Conservation (phyloP, 1,140 invertebrate genomes). For the Leptinotarsa texana region DNA sequence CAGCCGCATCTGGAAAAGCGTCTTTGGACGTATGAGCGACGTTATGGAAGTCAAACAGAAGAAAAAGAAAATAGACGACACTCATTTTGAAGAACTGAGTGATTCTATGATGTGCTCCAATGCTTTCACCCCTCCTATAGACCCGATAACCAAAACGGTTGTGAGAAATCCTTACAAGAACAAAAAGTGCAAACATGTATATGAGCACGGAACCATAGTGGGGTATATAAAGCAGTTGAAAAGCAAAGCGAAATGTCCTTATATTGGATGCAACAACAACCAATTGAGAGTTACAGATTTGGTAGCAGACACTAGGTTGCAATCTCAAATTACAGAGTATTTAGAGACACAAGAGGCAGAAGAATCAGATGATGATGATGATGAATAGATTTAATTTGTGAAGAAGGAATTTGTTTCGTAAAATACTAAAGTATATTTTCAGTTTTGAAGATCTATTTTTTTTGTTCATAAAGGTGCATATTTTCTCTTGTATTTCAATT, state of each 20-base stretch:
- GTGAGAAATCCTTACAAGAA: slow-evolving; percentile 44
- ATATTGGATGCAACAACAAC: slow-evolving; percentile 45
- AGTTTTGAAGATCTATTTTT: not conserved
- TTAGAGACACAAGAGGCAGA: slow-evolving; percentile 24
- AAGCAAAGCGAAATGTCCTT: slow-evolving; percentile 45
- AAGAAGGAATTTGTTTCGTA: not conserved
- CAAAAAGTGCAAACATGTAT: slow-evolving; percentile 44
- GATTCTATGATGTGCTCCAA: slow-evolving; percentile 43
- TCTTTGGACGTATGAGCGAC: slow-evolving; percentile 30
- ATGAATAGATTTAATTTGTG: not conserved
- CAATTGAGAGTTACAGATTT: slow-evolving; percentile 39
- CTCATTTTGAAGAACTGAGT: slow-evolving; percentile 38
- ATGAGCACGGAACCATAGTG: slow-evolving; percentile 42
- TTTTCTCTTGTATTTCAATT: not conserved
- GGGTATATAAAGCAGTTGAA: slow-evolving; percentile 45
- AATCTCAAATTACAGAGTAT: slow-evolving; percentile 35
- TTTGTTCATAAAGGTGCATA: not conserved
- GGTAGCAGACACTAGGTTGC: slow-evolving; percentile 35
- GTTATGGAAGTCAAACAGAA: slow-evolving; percentile 33
- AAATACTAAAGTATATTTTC: not conserved
- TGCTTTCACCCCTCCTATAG: slow-evolving; percentile 43
- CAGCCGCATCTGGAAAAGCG: slow-evolving; percentile 38
- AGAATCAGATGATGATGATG: slow-evolving; percentile 18
- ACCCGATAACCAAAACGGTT: slow-evolving; percentile 44
- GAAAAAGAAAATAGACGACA: slow-evolving; percentile 27